These are phyloP conservation scores for Pomatostomus ruficeps DNA, from an alignment of 2,113 vertebrate genomes.

Conservation along the genomic window DNA sequence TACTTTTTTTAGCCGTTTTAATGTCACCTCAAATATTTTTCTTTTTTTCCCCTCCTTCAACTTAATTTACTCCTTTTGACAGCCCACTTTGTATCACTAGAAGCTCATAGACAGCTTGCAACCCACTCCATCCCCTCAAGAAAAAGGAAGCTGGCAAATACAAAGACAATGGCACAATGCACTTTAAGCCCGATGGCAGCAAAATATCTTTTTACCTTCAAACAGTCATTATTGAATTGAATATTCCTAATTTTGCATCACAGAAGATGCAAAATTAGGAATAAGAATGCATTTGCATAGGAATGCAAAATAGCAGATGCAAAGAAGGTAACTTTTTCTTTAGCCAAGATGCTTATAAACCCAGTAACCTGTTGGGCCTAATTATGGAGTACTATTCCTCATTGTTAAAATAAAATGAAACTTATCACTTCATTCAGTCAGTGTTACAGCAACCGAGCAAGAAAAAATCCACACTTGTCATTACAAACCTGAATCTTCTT, in stretches of 20 bases:
- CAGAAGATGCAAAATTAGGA: too few species aligned
- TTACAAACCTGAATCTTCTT: constrained; percentile 78
- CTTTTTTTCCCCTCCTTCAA: accelerated
- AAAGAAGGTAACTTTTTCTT: neutral
- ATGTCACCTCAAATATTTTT: neutral
- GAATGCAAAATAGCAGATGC: too few species aligned
- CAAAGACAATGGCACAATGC: neutral
- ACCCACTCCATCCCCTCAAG: neutral
- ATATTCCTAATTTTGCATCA: neutral
- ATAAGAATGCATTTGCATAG: too few species aligned
- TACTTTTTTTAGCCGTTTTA: neutral
- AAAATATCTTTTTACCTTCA: neutral
- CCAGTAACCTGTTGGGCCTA: neutral
- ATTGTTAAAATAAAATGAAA: neutral
- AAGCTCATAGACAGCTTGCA: neutral
- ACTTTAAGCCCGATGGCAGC: neutral
- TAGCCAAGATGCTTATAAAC: neutral
- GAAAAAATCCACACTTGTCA: neutral
- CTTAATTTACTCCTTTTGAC: neutral
- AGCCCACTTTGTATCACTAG: neutral
- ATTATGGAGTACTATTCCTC: neutral
- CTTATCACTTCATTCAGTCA: neutral
- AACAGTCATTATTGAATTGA: neutral
- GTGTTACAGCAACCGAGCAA: neutral
- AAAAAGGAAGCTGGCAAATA: neutral